phyloP scores from a whole-genome alignment of 2,888 invertebrate species.

The Stenodema calcarata region DNA sequence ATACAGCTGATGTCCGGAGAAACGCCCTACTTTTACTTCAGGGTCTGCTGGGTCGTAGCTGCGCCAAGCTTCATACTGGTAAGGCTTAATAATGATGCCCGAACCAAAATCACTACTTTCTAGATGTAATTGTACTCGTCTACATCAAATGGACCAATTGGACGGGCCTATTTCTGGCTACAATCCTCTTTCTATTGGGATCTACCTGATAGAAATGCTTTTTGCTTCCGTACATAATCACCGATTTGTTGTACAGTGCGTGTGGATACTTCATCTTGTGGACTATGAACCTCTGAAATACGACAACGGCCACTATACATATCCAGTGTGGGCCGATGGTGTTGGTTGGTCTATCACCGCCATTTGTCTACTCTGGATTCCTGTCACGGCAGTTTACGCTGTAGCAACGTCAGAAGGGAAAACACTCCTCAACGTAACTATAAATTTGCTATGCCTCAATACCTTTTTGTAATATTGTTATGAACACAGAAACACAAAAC shows the following conservation, averaged over 20 bases:
- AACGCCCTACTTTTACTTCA: slow-evolving; percentile 80
- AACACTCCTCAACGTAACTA: slow-evolving; percentile 74
- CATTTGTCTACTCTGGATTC: slow-evolving; percentile 83
- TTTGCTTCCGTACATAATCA: no score
- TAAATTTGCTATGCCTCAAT: neutral
- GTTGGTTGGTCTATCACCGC: slow-evolving; percentile 88
- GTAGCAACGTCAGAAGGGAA: slow-evolving; percentile 75
- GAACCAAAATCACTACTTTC: no score
- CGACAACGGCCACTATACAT: slow-evolving; percentile 77
- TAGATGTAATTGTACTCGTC: no score
- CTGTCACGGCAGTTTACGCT: slow-evolving; percentile 78
- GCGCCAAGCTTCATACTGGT: slow-evolving; percentile 80
- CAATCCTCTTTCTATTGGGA: no score
- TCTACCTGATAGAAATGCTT: no score
- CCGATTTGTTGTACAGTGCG: slow-evolving; percentile 56
- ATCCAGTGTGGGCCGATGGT: slow-evolving; percentile 84
- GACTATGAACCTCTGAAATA: slow-evolving; percentile 87
- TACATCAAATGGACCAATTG: no score
- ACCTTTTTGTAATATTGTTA: neutral
- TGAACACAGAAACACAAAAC: no score
- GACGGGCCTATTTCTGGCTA: no score
- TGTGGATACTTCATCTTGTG: slow-evolving; percentile 87
- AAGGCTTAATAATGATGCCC: no score
- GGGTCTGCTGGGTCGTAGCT: slow-evolving; percentile 83
- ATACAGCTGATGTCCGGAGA: slow-evolving; percentile 89